Evolutionary conservation across 2,888 invertebrate species (phyloP).

Genomic region (Pristionchus entomophagus): DNA sequence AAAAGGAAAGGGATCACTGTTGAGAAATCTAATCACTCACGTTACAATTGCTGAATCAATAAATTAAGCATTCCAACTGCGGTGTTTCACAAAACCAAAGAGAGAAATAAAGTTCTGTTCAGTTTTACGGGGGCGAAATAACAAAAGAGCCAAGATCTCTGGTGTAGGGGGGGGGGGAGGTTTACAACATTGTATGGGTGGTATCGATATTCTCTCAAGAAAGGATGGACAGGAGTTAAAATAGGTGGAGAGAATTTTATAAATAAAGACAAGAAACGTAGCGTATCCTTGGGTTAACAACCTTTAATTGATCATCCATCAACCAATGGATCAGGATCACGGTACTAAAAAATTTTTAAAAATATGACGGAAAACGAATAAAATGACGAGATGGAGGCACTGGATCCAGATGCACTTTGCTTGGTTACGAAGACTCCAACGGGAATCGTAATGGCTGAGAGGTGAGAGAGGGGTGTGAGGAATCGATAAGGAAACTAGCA

Average conservation of each 20-base stretch:
- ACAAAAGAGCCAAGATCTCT: background rate
- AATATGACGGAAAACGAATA: too few relatives aligned
- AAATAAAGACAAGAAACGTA: background rate
- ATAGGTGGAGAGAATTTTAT: background rate
- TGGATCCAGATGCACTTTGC: slow-evolving; percentile 73
- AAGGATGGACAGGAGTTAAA: background rate
- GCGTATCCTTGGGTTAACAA: slow-evolving; percentile 36
- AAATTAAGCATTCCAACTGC: background rate
- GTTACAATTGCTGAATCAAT: background rate
- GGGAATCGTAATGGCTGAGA: slow-evolving; percentile 56
- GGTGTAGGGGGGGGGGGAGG: background rate
- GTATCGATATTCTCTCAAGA: background rate
- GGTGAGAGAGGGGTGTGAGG: too few relatives aligned
- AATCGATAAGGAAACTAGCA: too few relatives aligned
- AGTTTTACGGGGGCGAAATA: too few relatives aligned
- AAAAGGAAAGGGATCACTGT: too few relatives aligned
- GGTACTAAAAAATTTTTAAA: too few relatives aligned
- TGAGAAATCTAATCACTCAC: background rate
- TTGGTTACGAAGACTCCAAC: slow-evolving; percentile 63
- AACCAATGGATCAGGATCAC: background rate
- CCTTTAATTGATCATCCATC: too few relatives aligned
- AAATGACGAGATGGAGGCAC: slow-evolving; percentile 70
- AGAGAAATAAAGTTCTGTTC: too few relatives aligned
- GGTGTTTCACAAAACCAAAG: too few relatives aligned
- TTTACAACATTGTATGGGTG: background rate